Conservation (phyloP, 2,797 vertebrate genomes). For the Zalophus californianus region DNA sequence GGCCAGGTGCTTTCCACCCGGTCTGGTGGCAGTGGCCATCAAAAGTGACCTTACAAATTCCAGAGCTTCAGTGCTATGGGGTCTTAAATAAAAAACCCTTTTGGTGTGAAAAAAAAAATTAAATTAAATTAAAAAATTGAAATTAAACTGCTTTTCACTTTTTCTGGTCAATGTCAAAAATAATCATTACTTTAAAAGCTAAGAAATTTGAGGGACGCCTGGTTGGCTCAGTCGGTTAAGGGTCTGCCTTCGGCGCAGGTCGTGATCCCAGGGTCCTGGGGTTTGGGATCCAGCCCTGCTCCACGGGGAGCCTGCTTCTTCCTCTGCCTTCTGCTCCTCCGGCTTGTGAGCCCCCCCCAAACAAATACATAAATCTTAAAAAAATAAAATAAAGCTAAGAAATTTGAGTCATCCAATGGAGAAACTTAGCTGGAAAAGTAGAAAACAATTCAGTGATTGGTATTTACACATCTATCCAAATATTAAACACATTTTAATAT, state of each 20-base stretch:
- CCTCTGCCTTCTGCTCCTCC: not conserved
- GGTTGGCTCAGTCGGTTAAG: not conserved
- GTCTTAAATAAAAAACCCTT: not conserved
- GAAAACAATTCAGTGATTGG: not conserved
- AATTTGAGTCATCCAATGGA: not conserved
- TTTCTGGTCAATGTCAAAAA: not conserved
- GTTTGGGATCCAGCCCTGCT: too few relatives aligned
- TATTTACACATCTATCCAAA: not conserved
- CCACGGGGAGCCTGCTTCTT: not conserved
- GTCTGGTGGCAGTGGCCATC: too few relatives aligned
- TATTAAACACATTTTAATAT: not conserved
- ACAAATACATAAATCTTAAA: not conserved
- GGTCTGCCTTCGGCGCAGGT: not conserved
- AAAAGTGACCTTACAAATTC: not conserved
- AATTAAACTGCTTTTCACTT: not conserved
- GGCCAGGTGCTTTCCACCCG: too few relatives aligned
- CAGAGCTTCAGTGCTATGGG: not conserved
- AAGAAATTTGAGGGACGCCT: not conserved
- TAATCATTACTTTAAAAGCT: slow-evolving; percentile 18
- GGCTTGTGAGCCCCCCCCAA: not conserved
- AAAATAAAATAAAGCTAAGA: not conserved
- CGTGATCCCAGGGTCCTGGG: not conserved
- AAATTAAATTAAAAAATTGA: not conserved
- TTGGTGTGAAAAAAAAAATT: not conserved
- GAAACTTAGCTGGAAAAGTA: slow-evolving; percentile 13